Conservation (phyloP, 2,797 vertebrate species). For the Threskiornis aethiopicus region DNA sequence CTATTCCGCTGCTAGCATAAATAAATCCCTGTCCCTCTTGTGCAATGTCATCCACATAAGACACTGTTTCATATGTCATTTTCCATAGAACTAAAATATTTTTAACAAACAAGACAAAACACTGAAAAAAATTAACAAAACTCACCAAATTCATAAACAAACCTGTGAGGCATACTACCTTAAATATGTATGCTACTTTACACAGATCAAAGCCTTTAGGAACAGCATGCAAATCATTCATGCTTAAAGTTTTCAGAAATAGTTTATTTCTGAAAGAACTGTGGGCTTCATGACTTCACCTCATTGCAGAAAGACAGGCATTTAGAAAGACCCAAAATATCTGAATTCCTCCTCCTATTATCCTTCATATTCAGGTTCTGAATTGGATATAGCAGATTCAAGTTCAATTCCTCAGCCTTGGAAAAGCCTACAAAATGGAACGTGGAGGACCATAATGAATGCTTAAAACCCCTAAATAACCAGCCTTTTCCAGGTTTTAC, state of each 20-base stretch:
- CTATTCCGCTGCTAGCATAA: not conserved
- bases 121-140: not conserved
- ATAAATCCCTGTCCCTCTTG: not conserved
- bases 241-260: not conserved
- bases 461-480: not conserved
- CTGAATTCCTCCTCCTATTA: not conserved
- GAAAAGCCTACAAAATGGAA: not conserved
- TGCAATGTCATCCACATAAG: not conserved
- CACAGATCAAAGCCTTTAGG: not conserved
- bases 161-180: not conserved
- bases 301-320: not conserved
- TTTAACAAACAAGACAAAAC: not conserved
- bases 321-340: not conserved
- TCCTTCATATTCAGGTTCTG: not conserved
- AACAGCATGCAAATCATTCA: not conserved
- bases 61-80: not conserved
- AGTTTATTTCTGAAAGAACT: not conserved
- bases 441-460: accelerated
- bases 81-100: not conserved
- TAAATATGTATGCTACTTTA: not conserved
- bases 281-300: not conserved
- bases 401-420: not conserved
- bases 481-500: not conserved
- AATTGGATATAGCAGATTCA: not conserved
- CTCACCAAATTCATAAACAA: not conserved